Evolutionary conservation across 2,888 invertebrate species (phyloP).

Genomic region (Cordilura impudica): DNA sequence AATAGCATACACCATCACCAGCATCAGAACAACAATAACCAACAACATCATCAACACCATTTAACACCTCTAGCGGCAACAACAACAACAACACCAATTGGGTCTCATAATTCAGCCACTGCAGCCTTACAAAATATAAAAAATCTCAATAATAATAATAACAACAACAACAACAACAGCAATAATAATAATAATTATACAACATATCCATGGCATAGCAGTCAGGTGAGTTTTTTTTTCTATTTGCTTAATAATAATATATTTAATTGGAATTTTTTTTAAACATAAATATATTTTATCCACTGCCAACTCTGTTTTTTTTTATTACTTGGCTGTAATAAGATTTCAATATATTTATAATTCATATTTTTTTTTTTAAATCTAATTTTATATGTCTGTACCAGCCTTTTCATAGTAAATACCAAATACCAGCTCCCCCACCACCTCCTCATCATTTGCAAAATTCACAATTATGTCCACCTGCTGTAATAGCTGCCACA

Average conservation of each 20-base stretch:
- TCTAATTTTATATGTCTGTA: too few relatives aligned
- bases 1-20: constrained; percentile 44
- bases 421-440: constrained; percentile 73
- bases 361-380: constrained; percentile 12
- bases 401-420: constrained; percentile 76
- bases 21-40: constrained; percentile 53
- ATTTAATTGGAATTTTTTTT: constrained; percentile 46
- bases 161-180: constrained; percentile 62
- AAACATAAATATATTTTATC: too few relatives aligned
- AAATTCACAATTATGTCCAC: constrained; percentile 72
- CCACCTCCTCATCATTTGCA: constrained; percentile 69
- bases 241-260: constrained; percentile 34
- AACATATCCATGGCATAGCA: constrained; percentile 73
- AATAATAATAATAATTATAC: constrained; percentile 62
- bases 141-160: constrained; percentile 61
- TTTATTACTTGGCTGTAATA: constrained; percentile 20
- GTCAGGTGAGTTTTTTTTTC: constrained; percentile 73
- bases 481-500: constrained; percentile 62
- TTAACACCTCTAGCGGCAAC: not conserved
- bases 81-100: constrained; percentile 65
- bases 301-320: constrained; percentile 37
- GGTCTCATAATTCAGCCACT: constrained; percentile 60
- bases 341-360: constrained; percentile 38
- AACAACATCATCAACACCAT: constrained; percentile 50
- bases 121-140: constrained; percentile 59